Evolutionary conservation across 2,113 vertebrate species (phyloP), one percentile per base, ranked within the genome.

Genomic region (Malurus cyaneus): DNA sequence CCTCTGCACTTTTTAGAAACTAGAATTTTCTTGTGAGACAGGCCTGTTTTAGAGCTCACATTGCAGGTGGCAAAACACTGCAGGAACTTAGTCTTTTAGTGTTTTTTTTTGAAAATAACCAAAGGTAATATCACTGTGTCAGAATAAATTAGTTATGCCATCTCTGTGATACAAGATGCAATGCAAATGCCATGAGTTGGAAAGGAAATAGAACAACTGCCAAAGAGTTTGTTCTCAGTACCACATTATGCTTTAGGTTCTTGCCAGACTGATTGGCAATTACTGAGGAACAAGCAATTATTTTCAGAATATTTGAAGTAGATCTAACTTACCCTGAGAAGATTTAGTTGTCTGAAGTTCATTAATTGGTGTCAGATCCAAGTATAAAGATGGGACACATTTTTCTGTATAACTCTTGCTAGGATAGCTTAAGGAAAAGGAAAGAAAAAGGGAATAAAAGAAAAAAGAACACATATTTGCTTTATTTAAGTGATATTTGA

Each of bases 401-500:
- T 69, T 73, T 86, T 62, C 46, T 61, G 12, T 21, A 28, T 16
- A 11, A 13, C 5, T 50, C 24, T 81, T 47, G 15, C 44, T 72
- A 91, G 31, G n/a, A 62, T 42, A 7, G 7, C 14, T 49, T 67
- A 26, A 47, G 47, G 66, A 57, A 25, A 47, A 39, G 39, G 39
- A 39, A 39, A 39, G 39, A 39, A 39, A 39, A 39, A 39, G 39
- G 39, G 39, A 39, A 39, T 39, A 39, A 20, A 17, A 5, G 21
- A 3, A 20, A 42, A 47, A 12, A 29, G 2, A 16, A 3, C 9
- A 8, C 1, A 0, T 15, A 10, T 46, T 65, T 84, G 12, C 47
- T 79, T 31, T 26, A 56, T 65, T 78, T 47, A 39, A 67, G 7
- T 53, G 16, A 17, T 44, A 42, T 59, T 88, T 92, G 34, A 95